Evolutionary conservation across 2,888 invertebrate species (phyloP).

Genomic region (Syritta pipiens): DNA sequence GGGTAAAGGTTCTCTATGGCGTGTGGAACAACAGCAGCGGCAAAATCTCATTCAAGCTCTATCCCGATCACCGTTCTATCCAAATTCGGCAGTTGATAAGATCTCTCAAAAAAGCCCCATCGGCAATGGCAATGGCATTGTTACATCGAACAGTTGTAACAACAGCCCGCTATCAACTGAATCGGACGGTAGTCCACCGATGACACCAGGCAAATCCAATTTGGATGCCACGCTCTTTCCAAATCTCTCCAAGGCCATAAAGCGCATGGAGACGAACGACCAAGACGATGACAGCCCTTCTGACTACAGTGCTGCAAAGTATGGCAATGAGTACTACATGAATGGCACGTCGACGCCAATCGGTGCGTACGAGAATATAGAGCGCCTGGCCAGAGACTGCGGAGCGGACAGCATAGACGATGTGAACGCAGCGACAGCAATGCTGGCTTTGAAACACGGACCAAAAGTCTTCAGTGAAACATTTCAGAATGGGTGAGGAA

Average conservation of each 20-base stretch:
- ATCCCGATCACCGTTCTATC: conserved; percentile 91
- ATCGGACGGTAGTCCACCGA: conserved; percentile 71
- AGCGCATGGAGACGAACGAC: conserved; percentile 74
- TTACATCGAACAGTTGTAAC: conserved; percentile 46
- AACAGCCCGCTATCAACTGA: conserved; percentile 47
- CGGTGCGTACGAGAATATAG: conserved; percentile 74
- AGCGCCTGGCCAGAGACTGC: conserved; percentile 77
- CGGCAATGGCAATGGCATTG: conserved; percentile 53
- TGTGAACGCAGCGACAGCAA: conserved; percentile 91
- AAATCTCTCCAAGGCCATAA: conserved; percentile 85
- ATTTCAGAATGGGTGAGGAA: conserved; percentile 77
- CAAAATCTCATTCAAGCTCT: conserved; percentile 93
- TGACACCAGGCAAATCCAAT: conserved; percentile 72
- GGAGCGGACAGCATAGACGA: conserved; percentile 85
- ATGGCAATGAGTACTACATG: conserved; percentile 46
- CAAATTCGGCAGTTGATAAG: conserved; percentile 82
- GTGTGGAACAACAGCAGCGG: conserved; percentile 94
- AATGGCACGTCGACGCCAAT: conserved; percentile 71
- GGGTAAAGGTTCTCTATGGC: conserved; percentile 97
- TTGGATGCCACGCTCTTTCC: conserved; percentile 91
- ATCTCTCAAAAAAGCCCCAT: conserved; percentile 76
- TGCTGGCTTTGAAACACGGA: conserved; percentile 93
- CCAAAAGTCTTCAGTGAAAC: conserved; percentile 82
- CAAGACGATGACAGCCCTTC: conserved; percentile 75
- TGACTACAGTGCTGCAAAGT: conserved; percentile 74